A percentile compares a stretch with the other conserved stretches of the same genome.
phyloP scores from a whole-genome alignment of 2,113 vertebrate species.

The Rhagologus leucostigma region DNA sequence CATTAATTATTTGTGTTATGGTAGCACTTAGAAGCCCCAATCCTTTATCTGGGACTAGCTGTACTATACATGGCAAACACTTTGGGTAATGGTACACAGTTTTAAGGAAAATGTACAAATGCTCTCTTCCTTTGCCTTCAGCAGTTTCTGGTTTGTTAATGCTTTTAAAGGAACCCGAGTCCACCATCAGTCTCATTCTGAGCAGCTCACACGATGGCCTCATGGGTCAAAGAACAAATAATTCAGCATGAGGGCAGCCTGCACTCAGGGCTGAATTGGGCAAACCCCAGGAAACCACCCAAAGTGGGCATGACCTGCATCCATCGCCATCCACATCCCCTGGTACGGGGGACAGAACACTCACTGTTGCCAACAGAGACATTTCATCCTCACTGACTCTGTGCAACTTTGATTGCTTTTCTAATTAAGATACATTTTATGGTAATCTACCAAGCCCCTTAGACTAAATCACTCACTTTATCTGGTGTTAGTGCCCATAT shows the following conservation, averaged over 20 bases:
- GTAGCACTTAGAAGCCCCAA: conserved; percentile 54
- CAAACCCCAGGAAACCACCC: background rate
- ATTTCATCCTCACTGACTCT: background rate
- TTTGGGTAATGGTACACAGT: conserved; percentile 9
- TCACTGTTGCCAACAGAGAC: background rate
- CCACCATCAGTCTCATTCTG: background rate
- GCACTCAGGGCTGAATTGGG: background rate
- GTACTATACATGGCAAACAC: conserved; percentile 2
- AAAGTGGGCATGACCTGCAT: background rate
- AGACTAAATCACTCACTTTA: conserved; percentile 61
- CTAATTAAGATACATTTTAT: conserved; percentile 66
- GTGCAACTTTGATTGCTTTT: conserved; percentile 48
- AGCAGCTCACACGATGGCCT: background rate
- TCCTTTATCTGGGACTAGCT: conserved; percentile 48
- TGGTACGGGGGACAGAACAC: background rate
- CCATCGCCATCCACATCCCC: accelerated
- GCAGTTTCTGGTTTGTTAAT: background rate
- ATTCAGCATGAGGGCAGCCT: background rate
- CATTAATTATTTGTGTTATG: conserved; percentile 64
- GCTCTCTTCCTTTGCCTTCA: background rate
- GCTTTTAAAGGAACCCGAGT: background rate
- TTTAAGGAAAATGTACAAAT: conserved; percentile 23
- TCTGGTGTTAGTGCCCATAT: conserved; percentile 66
- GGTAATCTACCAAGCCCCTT: conserved; percentile 53
- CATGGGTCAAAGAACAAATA: background rate